phyloP scores from a whole-genome alignment of 2,113 vertebrate genomes.

The Petrocephalus microphthalmus region DNA sequence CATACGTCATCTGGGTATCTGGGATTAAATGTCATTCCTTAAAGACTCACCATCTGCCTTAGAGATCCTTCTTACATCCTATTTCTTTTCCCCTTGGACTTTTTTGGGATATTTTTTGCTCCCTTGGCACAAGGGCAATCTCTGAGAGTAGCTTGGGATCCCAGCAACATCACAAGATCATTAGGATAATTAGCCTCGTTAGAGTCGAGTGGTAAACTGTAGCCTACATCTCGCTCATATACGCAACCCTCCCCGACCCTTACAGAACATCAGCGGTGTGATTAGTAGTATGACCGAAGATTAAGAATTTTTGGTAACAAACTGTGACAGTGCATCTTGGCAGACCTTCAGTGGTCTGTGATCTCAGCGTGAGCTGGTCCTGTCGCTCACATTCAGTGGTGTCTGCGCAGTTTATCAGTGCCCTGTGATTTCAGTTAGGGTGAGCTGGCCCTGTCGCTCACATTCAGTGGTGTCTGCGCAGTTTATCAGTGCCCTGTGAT shows the following conservation, averaged over 20 bases:
- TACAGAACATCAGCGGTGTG: neutral
- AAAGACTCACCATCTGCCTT: neutral
- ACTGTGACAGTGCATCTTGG: neutral
- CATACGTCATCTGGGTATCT: neutral
- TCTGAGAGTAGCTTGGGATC: neutral
- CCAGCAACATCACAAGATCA: neutral
- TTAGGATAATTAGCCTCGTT: neutral
- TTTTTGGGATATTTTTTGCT: neutral
- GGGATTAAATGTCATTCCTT: neutral
- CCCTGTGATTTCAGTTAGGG: no score
- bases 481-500: neutral
- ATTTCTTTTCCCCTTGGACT: neutral
- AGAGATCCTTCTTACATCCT: neutral
- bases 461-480: neutral
- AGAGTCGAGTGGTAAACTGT: neutral
- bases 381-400: neutral
- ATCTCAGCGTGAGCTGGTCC: neutral
- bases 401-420: no score
- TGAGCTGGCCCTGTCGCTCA: neutral
- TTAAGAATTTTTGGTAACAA: neutral
- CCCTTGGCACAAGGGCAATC: neutral
- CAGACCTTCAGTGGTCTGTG: neutral
- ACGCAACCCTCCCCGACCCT: neutral
- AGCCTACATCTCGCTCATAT: neutral
- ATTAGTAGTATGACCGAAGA: neutral